phyloP scores from a whole-genome alignment of 2,888 invertebrate genomes.

The Polymixis flavicincta region DNA sequence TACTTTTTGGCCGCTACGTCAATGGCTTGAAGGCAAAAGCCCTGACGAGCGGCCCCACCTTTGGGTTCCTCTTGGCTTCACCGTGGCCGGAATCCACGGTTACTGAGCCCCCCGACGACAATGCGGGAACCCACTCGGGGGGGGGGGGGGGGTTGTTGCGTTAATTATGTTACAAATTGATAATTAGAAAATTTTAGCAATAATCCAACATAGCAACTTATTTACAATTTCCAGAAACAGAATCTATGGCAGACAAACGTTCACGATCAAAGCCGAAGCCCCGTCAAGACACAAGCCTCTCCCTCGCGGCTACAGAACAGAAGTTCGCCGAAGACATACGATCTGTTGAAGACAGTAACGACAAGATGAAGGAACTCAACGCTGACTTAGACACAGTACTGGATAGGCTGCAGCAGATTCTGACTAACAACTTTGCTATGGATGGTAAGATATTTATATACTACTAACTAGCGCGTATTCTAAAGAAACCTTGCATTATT shows the following conservation, averaged over 20 bases:
- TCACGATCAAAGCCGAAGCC: slow-evolving; percentile 7
- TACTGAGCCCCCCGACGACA: no score
- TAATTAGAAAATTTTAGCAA: no score
- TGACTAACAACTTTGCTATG: slow-evolving; percentile 92
- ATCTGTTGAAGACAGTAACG: slow-evolving; percentile 81
- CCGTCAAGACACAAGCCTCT: slow-evolving; percentile 59
- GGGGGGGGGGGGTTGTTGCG: no score
- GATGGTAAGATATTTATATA: slow-evolving; percentile 76
- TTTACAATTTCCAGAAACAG: slow-evolving; percentile 69
- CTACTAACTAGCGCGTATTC: no score
- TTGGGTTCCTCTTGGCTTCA: no score
- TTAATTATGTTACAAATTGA: no score
- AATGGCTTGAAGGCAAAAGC: no score
- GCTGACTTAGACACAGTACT: slow-evolving; percentile 93
- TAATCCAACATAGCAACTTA: no score
- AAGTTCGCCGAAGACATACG: slow-evolving; percentile 84
- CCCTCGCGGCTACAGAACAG: slow-evolving; percentile 75
- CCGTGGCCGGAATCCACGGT: no score
- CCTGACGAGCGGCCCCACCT: no score
- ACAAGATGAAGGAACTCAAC: slow-evolving; percentile 90
- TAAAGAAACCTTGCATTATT: neutral
- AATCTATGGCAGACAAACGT: slow-evolving; percentile 65
- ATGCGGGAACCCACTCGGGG: no score
- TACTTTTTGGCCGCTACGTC: no score
- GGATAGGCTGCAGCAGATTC: slow-evolving; percentile 93